Evolutionary conservation across 2,888 invertebrate genomes (phyloP), one percentile per base, ranked within the genome.

Genomic region (Schrankia costaestrigalis): DNA sequence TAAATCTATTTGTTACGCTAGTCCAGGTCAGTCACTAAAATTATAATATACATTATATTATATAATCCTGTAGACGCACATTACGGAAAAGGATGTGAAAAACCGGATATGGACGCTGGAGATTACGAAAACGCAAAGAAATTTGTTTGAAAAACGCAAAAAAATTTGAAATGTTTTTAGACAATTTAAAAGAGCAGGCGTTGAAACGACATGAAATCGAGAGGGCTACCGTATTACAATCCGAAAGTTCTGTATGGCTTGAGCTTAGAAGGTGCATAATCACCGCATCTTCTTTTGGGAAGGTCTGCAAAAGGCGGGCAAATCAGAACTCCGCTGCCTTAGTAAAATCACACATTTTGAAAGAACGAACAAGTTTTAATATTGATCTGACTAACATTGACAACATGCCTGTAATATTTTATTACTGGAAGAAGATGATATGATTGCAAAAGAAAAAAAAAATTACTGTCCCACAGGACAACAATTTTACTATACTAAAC

Each of bases 131-230:
- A 6, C 13, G 35, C 11, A 23, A 34, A 34, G 27, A 6, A 17
- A 15, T n/a, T n/a, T n/a, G n/a, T n/a, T n/a, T n/a, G n/a, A n/a
- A n/a, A n/a, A n/a, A n/a, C n/a, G n/a, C n/a, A n/a, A n/a, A n/a
- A n/a, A n/a, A n/a, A n/a, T n/a, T n/a, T n/a, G n/a, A n/a, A n/a
- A 14, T 39, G 18, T 39, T 39, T 31, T 10, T 41, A 3, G 18
- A 31, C 0, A 38, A 41, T 24, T 30, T 41, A 17, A 13, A 26
- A 33, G 19, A 31, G 27, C 31, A 35, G 9, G 30, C 34, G 1
- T 17, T 11, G 13, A 41, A 41, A 0, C 37, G 32, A 2, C 35
- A 37, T 26, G 40, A 46, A 18, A 46, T 46, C 25, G 39, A 42
- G n/a, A 36, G 46, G 0, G 32, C 23, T 18, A 44, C 44, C 5